Evolutionary conservation across 2,797 vertebrate genomes (phyloP), one percentile per base, ranked within the genome.

Genomic region (Lutra lutra): DNA sequence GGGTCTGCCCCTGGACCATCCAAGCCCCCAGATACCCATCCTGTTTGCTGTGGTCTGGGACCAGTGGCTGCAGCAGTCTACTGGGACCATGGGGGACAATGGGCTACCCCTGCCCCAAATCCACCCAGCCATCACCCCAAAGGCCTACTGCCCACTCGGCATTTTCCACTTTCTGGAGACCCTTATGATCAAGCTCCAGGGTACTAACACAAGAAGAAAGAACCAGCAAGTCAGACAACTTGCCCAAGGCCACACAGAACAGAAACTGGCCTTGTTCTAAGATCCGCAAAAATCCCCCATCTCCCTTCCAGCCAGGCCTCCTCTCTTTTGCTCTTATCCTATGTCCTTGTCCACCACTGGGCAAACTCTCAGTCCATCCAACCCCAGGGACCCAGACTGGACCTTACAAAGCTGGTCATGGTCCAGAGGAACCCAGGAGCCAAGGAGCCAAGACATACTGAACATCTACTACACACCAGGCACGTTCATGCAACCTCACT

Each of bases 361-460:
- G 56, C 29, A 70, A 56, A 27, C 9, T 60, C 20, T 77, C 14
- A 18, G 48, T 60, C 62, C 29, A 56, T 51, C 87, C 8, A 23
- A 35, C 32, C 77, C 54, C 70, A 83, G 70, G 78, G 85, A 58
- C 75, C 48, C 56, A 56, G 60, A 60, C 64, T 38, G 56, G 66
- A 48, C 35, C 38, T 86, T 86, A 56, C 2, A 38, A 77, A 87
- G 58, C 75, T 8, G 15, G 48, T 58, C 56, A 56, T 7, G 64
- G 56, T 43, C 89, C 78, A 62, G 92, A 93, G 38, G 70, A 73
- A 35, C 32, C 15, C 40, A 89, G 91, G 48, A 95, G n/a, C 32
- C 4, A 72, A 17, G 66, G 9, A 70, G 13, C 64, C 51, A 68
- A 32, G 13, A 68, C 13, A n/a, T 3, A 48, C 17, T 72, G 48